These are phyloP conservation scores for Rynchops niger DNA, from an alignment of 2,113 vertebrate species.

Conservation along the genomic window DNA sequence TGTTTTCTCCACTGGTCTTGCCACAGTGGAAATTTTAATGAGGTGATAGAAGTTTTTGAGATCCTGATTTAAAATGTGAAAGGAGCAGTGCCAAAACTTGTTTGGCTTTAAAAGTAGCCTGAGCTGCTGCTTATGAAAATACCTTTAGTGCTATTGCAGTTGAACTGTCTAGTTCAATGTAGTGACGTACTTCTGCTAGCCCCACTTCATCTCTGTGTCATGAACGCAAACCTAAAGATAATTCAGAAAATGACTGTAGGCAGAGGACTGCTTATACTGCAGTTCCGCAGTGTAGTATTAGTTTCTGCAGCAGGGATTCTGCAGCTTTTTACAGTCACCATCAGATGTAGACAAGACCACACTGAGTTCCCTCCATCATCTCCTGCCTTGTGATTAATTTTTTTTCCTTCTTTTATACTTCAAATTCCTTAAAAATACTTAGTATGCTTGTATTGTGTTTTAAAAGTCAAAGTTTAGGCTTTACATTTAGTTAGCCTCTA, in stretches of 20 bases:
- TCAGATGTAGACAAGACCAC: not conserved
- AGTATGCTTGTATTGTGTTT: not conserved
- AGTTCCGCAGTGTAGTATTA: no score
- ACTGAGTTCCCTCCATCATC: not conserved
- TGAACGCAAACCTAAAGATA: not conserved
- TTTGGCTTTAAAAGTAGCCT: not conserved
- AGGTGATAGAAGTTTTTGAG: not conserved
- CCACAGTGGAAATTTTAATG: not conserved
- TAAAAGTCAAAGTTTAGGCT: not conserved
- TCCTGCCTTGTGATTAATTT: not conserved
- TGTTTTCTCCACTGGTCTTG: not conserved
- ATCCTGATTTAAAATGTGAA: not conserved
- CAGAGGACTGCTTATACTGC: not conserved
- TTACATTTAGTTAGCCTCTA: not conserved
- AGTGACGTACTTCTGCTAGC: not conserved
- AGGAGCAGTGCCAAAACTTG: not conserved
- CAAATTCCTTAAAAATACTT: not conserved
- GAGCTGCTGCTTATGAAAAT: not conserved
- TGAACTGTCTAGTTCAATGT: not conserved
- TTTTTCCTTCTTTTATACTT: not conserved
- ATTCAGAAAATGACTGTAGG: not conserved
- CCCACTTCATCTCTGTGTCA: not conserved
- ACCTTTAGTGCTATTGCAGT: not conserved
- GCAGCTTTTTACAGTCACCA: not conserved
- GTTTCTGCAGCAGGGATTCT: not conserved